phyloP scores from a whole-genome alignment of 2,797 vertebrate species.

The Diglossa cyanea region DNA sequence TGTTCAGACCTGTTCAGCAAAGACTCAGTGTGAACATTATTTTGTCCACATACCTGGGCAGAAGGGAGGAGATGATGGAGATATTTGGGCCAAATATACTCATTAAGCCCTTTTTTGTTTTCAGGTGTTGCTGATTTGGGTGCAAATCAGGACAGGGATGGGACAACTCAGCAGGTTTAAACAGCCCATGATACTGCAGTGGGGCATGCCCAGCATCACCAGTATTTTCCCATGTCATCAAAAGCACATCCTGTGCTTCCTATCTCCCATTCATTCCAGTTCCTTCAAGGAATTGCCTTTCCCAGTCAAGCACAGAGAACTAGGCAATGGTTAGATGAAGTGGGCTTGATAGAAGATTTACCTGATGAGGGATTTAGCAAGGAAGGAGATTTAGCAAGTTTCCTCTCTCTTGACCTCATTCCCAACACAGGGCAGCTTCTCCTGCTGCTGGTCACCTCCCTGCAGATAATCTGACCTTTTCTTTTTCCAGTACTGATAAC shows the following conservation, averaged over 20 bases:
- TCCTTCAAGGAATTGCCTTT: neutral
- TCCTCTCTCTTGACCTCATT: neutral
- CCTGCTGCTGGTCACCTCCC: neutral
- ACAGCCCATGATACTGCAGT: neutral
- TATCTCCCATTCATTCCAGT: neutral
- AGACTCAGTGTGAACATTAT: neutral
- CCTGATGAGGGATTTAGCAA: neutral
- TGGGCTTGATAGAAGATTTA: neutral
- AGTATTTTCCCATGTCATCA: neutral
- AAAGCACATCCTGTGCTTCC: neutral
- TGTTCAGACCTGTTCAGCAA: neutral
- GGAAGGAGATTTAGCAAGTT: neutral
- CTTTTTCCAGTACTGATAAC: neutral
- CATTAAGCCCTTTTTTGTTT: neutral
- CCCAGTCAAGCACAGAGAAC: neutral
- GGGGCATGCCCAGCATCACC: fast-evolving
- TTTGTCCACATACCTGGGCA: neutral
- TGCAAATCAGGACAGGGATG: neutral
- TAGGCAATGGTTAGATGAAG: neutral
- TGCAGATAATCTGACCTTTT: neutral
- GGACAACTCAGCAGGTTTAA: neutral
- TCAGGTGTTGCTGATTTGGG: neutral
- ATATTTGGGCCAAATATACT: neutral
- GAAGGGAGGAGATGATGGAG: neutral
- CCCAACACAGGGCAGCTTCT: neutral